Conservation (phyloP, 1,140 invertebrate species). For the Pantala flavescens region DNA sequence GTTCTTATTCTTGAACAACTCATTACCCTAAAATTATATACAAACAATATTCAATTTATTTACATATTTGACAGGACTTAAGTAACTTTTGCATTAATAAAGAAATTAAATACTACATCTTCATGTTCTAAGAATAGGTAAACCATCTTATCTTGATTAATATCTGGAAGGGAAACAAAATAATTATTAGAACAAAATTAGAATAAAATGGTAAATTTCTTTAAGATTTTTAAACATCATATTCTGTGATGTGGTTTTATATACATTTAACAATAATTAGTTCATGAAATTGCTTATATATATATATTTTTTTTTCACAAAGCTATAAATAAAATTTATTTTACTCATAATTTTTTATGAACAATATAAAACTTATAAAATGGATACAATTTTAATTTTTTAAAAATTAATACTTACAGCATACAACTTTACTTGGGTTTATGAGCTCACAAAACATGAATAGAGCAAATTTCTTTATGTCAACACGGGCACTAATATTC, state of each 20-base stretch:
- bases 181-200: constrained; percentile 17
- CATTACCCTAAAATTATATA: no score
- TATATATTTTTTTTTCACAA: no score
- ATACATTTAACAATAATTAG: no score
- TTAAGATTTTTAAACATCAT: no score
- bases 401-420: constrained; percentile 23
- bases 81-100: constrained; percentile 40
- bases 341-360: no score
- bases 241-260: no score
- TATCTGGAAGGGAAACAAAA: constrained; percentile 34
- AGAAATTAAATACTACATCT: constrained; percentile 49
- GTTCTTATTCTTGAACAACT: no score
- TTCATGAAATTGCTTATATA: no score
- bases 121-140: constrained; percentile 46
- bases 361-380: not conserved
- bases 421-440: constrained; percentile 44
- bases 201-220: no score
- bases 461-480: constrained; percentile 44
- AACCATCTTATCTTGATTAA: constrained; percentile 39
- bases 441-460: constrained; percentile 46
- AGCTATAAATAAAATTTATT: no score
- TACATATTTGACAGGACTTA: not conserved
- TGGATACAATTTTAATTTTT: constrained; percentile 32
- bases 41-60: no score
- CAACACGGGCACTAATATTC: constrained; percentile 39